Conservation (phyloP, 2,797 vertebrate species). For the Xenentodon cancila region DNA sequence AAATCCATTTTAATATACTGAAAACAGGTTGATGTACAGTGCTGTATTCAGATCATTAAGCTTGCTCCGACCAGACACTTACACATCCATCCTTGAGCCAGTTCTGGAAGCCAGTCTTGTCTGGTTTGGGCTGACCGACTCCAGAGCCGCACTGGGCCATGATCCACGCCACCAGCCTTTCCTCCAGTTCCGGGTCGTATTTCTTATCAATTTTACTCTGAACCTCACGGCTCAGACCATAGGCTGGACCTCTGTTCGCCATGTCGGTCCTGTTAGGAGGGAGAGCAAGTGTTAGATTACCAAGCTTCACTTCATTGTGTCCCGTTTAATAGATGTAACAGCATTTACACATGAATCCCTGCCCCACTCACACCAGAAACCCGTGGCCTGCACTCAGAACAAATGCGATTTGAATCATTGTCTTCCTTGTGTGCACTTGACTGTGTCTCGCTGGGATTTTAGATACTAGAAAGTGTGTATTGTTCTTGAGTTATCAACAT, state of each 20-base stretch:
- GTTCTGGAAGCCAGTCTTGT: constrained; percentile 90
- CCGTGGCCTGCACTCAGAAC: constrained; percentile 30
- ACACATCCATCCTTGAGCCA: constrained; percentile 97
- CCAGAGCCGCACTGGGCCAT: constrained; percentile 83
- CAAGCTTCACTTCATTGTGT: constrained; percentile 17
- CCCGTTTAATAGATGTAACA: constrained; percentile 26
- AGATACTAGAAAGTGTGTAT: too few relatives aligned
- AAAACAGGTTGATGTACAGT: background rate
- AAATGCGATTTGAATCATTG: constrained; percentile 29
- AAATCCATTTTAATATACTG: constrained; percentile 6
- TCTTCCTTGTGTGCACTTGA: constrained; percentile 16
- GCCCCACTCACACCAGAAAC: constrained; percentile 36
- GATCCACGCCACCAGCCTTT: constrained; percentile 91
- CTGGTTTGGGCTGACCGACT: constrained; percentile 81
- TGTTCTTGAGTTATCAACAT: too few relatives aligned
- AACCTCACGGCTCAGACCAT: constrained; percentile 92
- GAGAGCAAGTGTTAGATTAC: constrained; percentile 18
- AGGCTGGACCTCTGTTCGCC: constrained; percentile 92
- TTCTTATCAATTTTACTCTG: constrained; percentile 96
- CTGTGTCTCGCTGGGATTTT: background rate
- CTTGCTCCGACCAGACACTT: constrained; percentile 66
- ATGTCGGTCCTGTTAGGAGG: constrained; percentile 76
- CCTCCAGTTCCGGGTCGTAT: constrained; percentile 93
- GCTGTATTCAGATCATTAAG: constrained; percentile 12
- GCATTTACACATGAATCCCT: constrained; percentile 24